Conservation (phyloP, 1,140 invertebrate species). For the Aphidius ervi region DNA sequence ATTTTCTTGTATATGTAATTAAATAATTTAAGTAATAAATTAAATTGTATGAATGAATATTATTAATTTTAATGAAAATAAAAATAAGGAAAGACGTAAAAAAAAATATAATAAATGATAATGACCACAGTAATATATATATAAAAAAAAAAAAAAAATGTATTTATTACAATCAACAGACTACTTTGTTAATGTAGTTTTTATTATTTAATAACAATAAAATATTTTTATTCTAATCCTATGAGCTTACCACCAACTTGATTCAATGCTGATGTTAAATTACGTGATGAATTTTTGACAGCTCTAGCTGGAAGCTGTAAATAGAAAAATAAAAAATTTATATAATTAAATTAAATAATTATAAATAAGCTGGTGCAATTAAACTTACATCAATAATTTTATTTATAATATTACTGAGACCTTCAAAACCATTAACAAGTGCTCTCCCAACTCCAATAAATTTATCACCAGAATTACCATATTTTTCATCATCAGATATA, state of each 20-base stretch:
- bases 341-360: background rate
- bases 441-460: conserved; percentile 56
- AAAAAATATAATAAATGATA: background rate
- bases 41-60: no score
- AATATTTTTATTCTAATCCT: conserved; percentile 46
- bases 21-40: no score
- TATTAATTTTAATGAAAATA: no score
- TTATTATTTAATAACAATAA: conserved; percentile 8
- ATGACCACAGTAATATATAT: conserved; percentile 2
- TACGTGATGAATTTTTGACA: conserved; percentile 49
- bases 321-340: conserved; percentile 20
- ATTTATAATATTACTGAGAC: conserved; percentile 59
- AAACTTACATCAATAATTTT: conserved; percentile 52
- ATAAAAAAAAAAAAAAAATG: conserved; percentile 5
- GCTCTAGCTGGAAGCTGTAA: conserved; percentile 53
- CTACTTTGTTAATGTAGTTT: background rate
- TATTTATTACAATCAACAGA: conserved; percentile 7
- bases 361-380: conserved; percentile 4
- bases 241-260: conserved; percentile 54
- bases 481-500: conserved; percentile 66
- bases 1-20: no score
- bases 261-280: conserved; percentile 54
- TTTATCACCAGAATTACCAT: conserved; percentile 64
- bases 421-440: conserved; percentile 58
- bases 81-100: no score